phyloP scores from a whole-genome alignment of 1,140 invertebrate genomes.

The Psilanteris sp. region DNA sequence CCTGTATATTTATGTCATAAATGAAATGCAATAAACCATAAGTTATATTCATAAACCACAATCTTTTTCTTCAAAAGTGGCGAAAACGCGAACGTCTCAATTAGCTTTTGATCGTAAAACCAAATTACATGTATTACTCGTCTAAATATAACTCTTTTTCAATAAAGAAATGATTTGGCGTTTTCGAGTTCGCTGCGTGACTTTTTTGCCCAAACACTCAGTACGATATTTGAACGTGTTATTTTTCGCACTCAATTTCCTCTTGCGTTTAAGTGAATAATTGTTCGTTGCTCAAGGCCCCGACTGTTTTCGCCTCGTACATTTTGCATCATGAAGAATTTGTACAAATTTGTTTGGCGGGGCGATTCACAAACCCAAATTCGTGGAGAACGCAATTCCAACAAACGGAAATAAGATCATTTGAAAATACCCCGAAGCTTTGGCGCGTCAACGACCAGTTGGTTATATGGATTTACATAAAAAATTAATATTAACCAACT shows the following conservation, averaged over 20 bases:
- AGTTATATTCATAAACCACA: background rate
- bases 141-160: slow-evolving; percentile 25
- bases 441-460: slow-evolving; percentile 31
- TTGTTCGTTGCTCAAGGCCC: slow-evolving; percentile 6
- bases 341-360: slow-evolving; percentile 26
- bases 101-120: slow-evolving; percentile 6
- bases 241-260: slow-evolving; percentile 46
- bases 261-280: slow-evolving; percentile 28
- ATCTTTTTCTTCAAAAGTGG: slow-evolving; percentile 2
- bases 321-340: slow-evolving; percentile 14
- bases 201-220: slow-evolving; percentile 21
- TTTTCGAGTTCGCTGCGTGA: slow-evolving; percentile 6
- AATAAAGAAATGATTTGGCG: slow-evolving; percentile 16
- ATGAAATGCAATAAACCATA: too few relatives aligned
- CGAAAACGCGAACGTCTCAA: background rate
- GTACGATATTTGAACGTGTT: slow-evolving; percentile 22
- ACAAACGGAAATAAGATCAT: slow-evolving; percentile 47
- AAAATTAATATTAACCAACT: too few relatives aligned
- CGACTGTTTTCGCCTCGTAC: slow-evolving; percentile 1
- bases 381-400: background rate
- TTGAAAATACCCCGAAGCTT: slow-evolving; percentile 20
- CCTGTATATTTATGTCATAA: too few relatives aligned
- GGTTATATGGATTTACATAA: too few relatives aligned
- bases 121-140: slow-evolving; percentile 14
- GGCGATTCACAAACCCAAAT: slow-evolving; percentile 13